Evolutionary conservation across 2,113 vertebrate genomes (phyloP), one percentile per base, ranked within the genome.

Genomic region (Oreotrochilus melanogaster): DNA sequence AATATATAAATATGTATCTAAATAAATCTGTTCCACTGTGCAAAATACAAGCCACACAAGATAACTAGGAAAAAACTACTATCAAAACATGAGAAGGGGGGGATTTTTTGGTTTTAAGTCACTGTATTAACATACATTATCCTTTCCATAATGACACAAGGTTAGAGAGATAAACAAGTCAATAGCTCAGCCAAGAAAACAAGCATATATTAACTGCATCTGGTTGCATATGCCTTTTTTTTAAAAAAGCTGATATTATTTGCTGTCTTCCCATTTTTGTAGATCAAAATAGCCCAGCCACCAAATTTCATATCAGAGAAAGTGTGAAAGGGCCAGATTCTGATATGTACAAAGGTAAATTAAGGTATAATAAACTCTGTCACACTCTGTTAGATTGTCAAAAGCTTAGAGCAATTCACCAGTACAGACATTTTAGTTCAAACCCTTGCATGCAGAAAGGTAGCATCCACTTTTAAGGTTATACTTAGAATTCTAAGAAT

Each of bases 71-170:
- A 78, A 85, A 48, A 71, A 51, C 1, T 30, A 6, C 25, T 78
- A 60, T 33, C 37, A 57, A 67, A 93, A 35, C 14, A 45, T 3
- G 3, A 64, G 18, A 50, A 43, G 18, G 3, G 1, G 35, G 25
- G 39, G 39, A 39, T 45, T 72, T 65, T 8, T 37, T 75, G 24
- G 1, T 27, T 92, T 91, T 73, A 53, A 50, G 42, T 43, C 3
- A 18, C 25, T 39, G 11, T 31, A 57, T 25, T 30, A 51, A 27
- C 0, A 0, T 61, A 33, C 3, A 67, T 81, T 35, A 15, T 45
- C 35, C 48, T 82, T 51, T 66, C 47, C 18, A 31, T 70, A 88
- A 79, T 51, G 53, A 47, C 57, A 47, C 16, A 47, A 48, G 25
- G 21, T 80, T 86, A 80, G 33, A 45, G 50, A 31, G 16, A 39